Percentiles rank a stretch among this genome's conserved stretches.
Conservation (phyloP, 2,113 vertebrate genomes). For the Cyprinodon brontotheroides region DNA sequence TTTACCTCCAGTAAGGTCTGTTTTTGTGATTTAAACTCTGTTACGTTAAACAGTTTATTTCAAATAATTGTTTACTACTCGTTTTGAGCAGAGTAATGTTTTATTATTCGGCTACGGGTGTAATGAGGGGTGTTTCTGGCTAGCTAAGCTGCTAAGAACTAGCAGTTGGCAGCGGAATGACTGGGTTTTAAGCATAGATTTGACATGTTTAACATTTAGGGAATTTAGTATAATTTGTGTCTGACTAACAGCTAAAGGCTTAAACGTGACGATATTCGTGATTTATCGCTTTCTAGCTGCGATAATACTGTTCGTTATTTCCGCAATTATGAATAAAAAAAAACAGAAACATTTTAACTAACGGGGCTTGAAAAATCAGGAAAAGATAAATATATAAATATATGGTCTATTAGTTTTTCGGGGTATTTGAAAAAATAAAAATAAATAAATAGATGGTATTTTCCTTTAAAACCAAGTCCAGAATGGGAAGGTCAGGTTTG, state of each 20-base stretch:
- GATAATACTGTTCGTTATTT: not conserved
- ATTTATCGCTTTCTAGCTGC: not conserved
- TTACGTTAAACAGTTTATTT: accelerated
- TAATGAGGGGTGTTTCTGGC: not conserved
- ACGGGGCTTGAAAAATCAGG: not conserved
- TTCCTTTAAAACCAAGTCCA: no score
- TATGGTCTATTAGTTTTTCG: no score
- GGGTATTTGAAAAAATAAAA: no score
- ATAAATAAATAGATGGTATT: no score
- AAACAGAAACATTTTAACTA: not conserved
- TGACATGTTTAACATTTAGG: not conserved
- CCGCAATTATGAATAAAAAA: not conserved
- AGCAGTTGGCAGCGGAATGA: not conserved
- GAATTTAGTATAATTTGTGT: not conserved
- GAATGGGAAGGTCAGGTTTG: no score
- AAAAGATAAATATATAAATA: not conserved
- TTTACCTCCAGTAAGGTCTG: slow-evolving; percentile 20
- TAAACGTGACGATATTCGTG: not conserved
- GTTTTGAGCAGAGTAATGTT: not conserved
- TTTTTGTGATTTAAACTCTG: not conserved
- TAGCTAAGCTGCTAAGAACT: not conserved
- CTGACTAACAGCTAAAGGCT: not conserved
- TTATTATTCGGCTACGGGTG: not conserved
- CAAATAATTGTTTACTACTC: accelerated
- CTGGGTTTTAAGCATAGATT: not conserved